Base-by-base conservation (phyloP, 2,113 vertebrate genomes). In the Ophthalmotilapia sp. region DNA sequence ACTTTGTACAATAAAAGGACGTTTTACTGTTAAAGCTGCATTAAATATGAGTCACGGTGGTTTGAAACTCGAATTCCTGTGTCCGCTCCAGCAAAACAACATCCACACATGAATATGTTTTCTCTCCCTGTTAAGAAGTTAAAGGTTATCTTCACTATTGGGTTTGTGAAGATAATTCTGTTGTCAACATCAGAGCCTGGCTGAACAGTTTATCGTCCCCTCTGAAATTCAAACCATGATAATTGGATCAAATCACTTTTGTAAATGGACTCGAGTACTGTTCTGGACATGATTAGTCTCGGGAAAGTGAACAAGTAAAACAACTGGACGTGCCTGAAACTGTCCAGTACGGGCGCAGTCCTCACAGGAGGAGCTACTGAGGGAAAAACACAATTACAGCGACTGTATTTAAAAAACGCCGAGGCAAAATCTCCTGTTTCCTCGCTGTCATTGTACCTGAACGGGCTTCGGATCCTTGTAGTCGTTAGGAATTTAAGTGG, bases 241-340 rank as follows among this genome's bases (percentile, higher is more conserved):
- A 85, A 93, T 75, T 90, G 62, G 60, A 89, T 89, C 54, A 81
- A 80, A 86, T 85, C 55, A 84, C 29, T 58, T 4, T 56, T 90
- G 56, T 77, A 38, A 77, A 89, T 68, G 21, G 33, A 90, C 86
- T 85, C 58, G 65, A 70, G 53, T 54, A 38, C 23, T 56, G 82
- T 58, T 90, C 91, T 92, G 81, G 85, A 77, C 21, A 47, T 56
- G 45, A 87, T 88, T 87, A 82, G 75, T 79, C 19, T 36, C 3
- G 54, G 84, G 81, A 45, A 23, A 51, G 60, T 60, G 38, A 81
- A 88, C 70, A 75, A 75, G 21, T 33, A 88, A 88, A 89, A 60
- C 62, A 86, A 68, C 60, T 58, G 80, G 38, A 70, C 73, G 60
- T 86, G 79, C 68, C 70, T 73, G 29, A 80, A 89, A 79, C 14